These are phyloP conservation scores for Zhuqinia jingwanae DNA, from an alignment of 2,888 invertebrate species.

Conservation along the genomic window DNA sequence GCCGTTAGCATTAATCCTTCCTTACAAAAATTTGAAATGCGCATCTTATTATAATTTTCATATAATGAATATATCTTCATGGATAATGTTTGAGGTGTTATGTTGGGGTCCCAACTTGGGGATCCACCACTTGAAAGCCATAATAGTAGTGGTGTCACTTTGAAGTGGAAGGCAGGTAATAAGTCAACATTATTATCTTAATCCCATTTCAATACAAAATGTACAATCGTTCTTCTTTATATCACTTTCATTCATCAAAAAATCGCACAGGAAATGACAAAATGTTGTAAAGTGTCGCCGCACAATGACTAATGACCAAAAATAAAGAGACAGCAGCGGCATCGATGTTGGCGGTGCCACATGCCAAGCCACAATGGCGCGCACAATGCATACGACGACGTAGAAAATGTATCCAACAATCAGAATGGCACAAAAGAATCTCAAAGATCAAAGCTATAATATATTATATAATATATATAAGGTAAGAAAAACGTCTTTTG, in stretches of 20 bases:
- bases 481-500: too few species aligned
- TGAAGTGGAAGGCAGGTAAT: conserved; percentile 49
- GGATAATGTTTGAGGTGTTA: neutral
- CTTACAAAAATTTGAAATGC: too few species aligned
- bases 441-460: too few species aligned
- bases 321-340: neutral
- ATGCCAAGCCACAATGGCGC: neutral
- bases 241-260: conserved; percentile 53
- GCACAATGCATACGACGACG: conserved; percentile 10
- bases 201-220: conserved; percentile 12
- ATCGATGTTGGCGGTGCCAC: conserved; percentile 18
- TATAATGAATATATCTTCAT: neutral
- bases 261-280: conserved; percentile 66
- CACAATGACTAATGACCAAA: neutral
- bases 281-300: conserved; percentile 32
- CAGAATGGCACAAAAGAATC: neutral
- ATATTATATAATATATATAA: too few species aligned
- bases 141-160: conserved; percentile 13
- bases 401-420: too few species aligned
- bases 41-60: too few species aligned
- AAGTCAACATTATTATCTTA: conserved; percentile 45
- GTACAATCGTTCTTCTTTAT: neutral
- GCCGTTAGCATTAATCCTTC: too few species aligned
- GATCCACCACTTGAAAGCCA: neutral
- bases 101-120: neutral